Evolutionary conservation across 2,113 vertebrate genomes (phyloP).

Genomic region (Lagenorhynchus albirostris): DNA sequence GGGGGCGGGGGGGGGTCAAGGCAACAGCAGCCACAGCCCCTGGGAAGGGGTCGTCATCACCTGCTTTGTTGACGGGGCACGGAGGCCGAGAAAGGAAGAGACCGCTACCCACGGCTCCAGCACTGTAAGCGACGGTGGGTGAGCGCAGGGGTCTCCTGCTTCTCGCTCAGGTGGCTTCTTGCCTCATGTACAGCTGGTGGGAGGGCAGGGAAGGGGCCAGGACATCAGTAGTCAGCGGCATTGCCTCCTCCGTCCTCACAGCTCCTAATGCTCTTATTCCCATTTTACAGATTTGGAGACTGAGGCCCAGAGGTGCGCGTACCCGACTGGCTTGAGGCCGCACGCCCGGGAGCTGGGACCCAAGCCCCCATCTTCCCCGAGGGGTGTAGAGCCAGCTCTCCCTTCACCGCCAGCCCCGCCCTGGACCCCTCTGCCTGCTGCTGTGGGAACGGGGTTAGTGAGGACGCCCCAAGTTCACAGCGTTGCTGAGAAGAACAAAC

Average conservation of each 20-base stretch:
- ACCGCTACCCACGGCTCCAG: fast-evolving
- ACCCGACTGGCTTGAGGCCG: not conserved
- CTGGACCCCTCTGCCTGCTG: not conserved
- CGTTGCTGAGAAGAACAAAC: fast-evolving
- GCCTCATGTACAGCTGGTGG: fast-evolving
- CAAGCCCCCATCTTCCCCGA: fast-evolving
- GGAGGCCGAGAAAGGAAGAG: not conserved
- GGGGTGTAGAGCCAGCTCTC: not conserved
- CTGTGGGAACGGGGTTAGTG: fast-evolving
- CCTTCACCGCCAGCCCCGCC: fast-evolving
- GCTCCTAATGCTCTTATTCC: fast-evolving
- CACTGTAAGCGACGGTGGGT: fast-evolving
- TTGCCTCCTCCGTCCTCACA: too few species aligned
- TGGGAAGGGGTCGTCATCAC: fast-evolving
- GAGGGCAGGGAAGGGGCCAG: not conserved
- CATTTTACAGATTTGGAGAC: not conserved
- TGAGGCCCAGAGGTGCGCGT: not conserved
- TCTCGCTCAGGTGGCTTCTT: not conserved
- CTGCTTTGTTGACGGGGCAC: fast-evolving
- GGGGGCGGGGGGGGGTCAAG: fast-evolving
- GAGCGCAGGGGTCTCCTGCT: not conserved
- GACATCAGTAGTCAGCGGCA: fast-evolving
- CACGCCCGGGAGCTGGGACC: fast-evolving
- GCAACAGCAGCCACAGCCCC: not conserved
- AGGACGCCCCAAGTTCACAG: fast-evolving